These are phyloP conservation scores for Irena cyanogastra DNA, from an alignment of 2,113 vertebrate species.

Conservation along the genomic window DNA sequence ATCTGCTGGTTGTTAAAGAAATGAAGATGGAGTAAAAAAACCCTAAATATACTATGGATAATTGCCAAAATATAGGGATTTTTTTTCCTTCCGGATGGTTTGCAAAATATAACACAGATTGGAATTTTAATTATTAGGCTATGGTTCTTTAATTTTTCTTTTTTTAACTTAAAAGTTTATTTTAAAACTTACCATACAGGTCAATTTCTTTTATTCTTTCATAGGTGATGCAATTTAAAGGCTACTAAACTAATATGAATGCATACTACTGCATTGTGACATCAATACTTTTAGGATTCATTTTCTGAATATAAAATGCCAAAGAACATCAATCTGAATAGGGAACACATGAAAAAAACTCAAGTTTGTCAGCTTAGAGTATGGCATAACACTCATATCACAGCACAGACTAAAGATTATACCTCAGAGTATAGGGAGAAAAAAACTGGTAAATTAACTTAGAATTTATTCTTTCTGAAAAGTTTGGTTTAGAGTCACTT, in stretches of 20 bases:
- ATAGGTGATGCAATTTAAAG: background rate
- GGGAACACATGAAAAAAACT: background rate
- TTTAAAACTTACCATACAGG: background rate
- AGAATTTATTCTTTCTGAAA: background rate
- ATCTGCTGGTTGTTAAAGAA: background rate
- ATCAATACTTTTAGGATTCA: background rate
- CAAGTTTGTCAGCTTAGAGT: background rate
- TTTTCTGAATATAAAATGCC: background rate
- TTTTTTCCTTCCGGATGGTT: background rate
- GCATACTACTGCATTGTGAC: background rate
- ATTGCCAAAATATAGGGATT: background rate
- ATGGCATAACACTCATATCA: background rate
- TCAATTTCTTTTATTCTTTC: background rate
- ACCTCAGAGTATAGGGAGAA: background rate
- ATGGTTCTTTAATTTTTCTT: background rate
- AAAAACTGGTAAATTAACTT: background rate
- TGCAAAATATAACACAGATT: background rate
- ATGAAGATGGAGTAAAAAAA: accelerated
- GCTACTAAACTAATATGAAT: background rate
- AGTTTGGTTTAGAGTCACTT: background rate
- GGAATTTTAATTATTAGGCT: background rate
- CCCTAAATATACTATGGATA: background rate
- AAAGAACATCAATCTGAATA: background rate
- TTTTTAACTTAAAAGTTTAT: background rate
- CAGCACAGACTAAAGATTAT: background rate